Evolutionary conservation across 2,888 invertebrate species (phyloP).

Genomic region (Erannis defoliaria): DNA sequence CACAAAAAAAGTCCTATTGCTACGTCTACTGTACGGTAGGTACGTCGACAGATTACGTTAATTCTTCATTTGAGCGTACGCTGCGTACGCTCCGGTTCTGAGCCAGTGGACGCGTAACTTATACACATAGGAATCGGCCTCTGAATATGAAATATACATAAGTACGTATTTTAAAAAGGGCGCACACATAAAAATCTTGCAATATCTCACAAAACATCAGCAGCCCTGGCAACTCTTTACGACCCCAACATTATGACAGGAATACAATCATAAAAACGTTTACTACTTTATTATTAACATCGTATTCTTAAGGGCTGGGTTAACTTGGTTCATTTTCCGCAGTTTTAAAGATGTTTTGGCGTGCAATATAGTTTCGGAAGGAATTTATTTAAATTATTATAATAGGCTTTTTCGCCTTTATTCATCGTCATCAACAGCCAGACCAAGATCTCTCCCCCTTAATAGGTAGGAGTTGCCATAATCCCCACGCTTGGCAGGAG

Average conservation of each 20-base stretch:
- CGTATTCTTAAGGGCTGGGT: slow-evolving; percentile 16
- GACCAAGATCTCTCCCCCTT: no score
- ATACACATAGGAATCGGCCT: background rate
- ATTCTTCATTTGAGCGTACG: no score
- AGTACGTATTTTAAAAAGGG: slow-evolving; percentile 3
- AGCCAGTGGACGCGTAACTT: no score
- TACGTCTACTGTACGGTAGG: no score
- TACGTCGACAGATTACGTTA: no score
- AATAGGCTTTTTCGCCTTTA: no score
- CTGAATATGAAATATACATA: slow-evolving; percentile 13
- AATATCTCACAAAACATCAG: slow-evolving; percentile 24
- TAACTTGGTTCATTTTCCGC: background rate
- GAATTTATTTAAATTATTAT: no score
- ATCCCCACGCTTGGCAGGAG: no score
- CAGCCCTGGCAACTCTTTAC: slow-evolving; percentile 29
- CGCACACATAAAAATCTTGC: slow-evolving; percentile 18
- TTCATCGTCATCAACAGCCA: no score
- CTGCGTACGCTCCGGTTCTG: no score
- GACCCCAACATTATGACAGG: slow-evolving; percentile 29
- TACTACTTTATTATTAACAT: slow-evolving; percentile 29
- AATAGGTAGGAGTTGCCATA: no score
- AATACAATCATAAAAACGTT: slow-evolving; percentile 33
- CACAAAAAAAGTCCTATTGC: no score
- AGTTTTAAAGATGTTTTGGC: background rate
- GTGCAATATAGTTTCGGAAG: background rate